Evolutionary conservation across 2,113 vertebrate genomes (phyloP), one percentile per base, ranked within the genome.

Genomic region (Bostrychus sinensis): DNA sequence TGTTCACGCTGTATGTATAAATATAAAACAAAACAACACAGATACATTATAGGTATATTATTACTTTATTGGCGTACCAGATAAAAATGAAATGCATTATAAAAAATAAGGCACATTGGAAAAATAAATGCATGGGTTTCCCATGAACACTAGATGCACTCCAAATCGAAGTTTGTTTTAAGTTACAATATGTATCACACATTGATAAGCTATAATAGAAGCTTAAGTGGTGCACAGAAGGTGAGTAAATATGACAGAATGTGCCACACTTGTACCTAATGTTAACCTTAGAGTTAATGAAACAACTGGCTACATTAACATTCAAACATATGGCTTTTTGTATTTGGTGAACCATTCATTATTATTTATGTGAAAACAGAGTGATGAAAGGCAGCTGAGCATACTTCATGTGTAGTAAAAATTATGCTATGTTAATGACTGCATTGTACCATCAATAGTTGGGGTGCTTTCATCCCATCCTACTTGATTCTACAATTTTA

Each of bases 141-240:
- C 94, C 93, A 94, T 93, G 94, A 92, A 92, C 68, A 89, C 82
- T 89, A 81, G 72, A 19, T 91, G 97, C 97, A 96, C 96, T 98
- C 95, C 97, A 94, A 95, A 92, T 91, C 74, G 95, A 98, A 99
- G 96, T 95, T 99, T 99, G 97, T 98, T 96, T 89, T 61, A 89
- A 79, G 75, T 89, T 88, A 89, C 76, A 91, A 88, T 82, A 84
- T 82, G 78, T 89, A 89, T 84, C 82, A 91, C 87, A 86, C 85
- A 76, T 58, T 50, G 56, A 75, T 58, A 79, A 79, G 70, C 59
- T 70, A 80, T 37, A 53, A 74, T 79, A 30, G 57, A 82, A 87
- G 79, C 78, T 80, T 81, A 62, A 79, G 19, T 75, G 71, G 62
- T 62, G 65, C 30, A 81, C 54, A 80, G 54, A 63, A 20, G 72